phyloP scores from a whole-genome alignment of 2,888 invertebrate species.

The Gasteruption jaculator region DNA sequence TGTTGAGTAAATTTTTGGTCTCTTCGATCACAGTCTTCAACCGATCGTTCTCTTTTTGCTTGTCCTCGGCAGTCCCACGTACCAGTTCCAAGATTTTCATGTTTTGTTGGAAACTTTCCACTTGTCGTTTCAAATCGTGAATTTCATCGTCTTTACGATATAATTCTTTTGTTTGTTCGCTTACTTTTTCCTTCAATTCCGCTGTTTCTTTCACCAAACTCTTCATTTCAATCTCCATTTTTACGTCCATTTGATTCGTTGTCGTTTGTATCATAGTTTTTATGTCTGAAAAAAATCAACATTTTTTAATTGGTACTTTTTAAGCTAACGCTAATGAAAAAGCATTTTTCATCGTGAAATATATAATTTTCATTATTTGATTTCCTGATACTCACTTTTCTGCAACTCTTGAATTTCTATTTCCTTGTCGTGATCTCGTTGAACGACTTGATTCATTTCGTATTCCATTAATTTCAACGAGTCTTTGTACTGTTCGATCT shows the following conservation, averaged over 20 bases:
- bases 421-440: slow-evolving; percentile 37
- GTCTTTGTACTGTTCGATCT: slow-evolving; percentile 14
- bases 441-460: slow-evolving; percentile 17
- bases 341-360: background rate
- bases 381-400: slow-evolving; percentile 26
- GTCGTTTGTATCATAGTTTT: slow-evolving; percentile 30
- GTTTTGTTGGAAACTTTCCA: slow-evolving; percentile 23
- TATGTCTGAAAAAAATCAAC: slow-evolving; percentile 24
- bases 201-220: slow-evolving; percentile 27
- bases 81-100: slow-evolving; percentile 20
- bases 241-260: slow-evolving; percentile 18
- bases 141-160: slow-evolving; percentile 20
- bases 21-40: slow-evolving; percentile 27
- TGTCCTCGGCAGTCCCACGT: slow-evolving; percentile 25
- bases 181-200: slow-evolving; percentile 21
- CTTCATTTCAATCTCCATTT: slow-evolving; percentile 35
- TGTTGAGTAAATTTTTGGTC: slow-evolving; percentile 23
- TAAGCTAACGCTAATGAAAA: too few species aligned
- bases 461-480: slow-evolving; percentile 12
- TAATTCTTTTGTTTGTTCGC: slow-evolving; percentile 21
- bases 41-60: slow-evolving; percentile 28
- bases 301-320: slow-evolving; percentile 3
- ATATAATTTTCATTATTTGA: too few species aligned
- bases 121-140: slow-evolving; percentile 21
- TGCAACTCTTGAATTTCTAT: slow-evolving; percentile 37